Percentiles rank a stretch among this genome's conserved stretches.
Evolutionary conservation across 2,797 vertebrate genomes (phyloP).

Genomic region (Harpagifer antarcticus): DNA sequence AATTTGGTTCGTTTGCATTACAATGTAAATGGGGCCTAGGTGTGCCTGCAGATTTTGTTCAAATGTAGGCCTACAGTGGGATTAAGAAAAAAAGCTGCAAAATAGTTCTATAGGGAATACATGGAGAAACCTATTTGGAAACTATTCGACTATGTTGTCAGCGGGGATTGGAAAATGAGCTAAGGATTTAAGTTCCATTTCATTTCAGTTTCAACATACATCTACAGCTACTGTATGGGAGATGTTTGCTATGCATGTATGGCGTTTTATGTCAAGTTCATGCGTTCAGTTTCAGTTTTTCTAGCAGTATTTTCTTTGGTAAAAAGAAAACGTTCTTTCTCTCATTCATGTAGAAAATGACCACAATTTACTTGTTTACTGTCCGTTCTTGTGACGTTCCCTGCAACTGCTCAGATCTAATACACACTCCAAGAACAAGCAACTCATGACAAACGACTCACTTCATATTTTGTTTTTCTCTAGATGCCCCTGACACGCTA

Average conservation of each 20-base stretch:
- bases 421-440: neutral
- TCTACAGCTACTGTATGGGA: neutral
- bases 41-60: too few relatives aligned
- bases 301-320: too few relatives aligned
- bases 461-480: slow-evolving; percentile 27
- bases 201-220: neutral
- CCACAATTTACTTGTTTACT: slow-evolving; percentile 11
- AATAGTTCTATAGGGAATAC: too few relatives aligned
- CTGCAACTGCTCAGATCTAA: neutral
- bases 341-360: neutral
- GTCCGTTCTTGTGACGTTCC: neutral
- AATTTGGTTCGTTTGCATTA: too few relatives aligned
- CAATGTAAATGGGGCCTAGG: too few relatives aligned
- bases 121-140: too few relatives aligned
- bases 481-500: slow-evolving; percentile 4
- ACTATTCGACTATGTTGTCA: too few relatives aligned
- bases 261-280: neutral
- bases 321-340: neutral
- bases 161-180: neutral
- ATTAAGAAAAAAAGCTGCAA: too few relatives aligned
- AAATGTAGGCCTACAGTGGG: too few relatives aligned
- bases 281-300: too few relatives aligned
- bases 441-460: slow-evolving; percentile 14
- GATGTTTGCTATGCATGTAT: neutral
- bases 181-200: neutral